phyloP scores from a whole-genome alignment of 2,888 invertebrate genomes.

The Napeogenes sylphis region DNA sequence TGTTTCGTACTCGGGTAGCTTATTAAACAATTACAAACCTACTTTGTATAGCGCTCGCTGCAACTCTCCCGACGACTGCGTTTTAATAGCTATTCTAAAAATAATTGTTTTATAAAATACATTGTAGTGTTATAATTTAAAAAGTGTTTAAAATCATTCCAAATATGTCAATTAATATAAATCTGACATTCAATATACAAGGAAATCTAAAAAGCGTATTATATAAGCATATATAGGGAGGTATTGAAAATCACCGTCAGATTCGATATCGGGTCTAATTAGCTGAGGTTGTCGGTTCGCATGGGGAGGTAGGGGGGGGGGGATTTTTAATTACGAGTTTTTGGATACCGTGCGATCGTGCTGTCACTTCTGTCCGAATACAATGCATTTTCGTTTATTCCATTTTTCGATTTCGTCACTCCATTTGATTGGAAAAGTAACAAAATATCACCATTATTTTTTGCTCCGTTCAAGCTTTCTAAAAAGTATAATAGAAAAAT shows the following conservation, averaged over 20 bases:
- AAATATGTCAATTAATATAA: neutral
- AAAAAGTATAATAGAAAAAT: no score
- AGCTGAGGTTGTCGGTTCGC: constrained; percentile 32
- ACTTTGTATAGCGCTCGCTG: no score
- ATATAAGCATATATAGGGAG: neutral
- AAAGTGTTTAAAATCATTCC: no score
- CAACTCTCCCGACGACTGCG: no score
- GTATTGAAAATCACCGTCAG: constrained; percentile 7
- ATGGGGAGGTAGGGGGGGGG: constrained; percentile 16
- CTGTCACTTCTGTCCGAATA: constrained; percentile 14
- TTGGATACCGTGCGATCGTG: constrained; percentile 17
- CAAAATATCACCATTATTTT: no score
- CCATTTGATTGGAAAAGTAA: neutral
- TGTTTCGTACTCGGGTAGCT: no score
- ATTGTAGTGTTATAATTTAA: no score
- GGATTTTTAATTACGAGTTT: constrained; percentile 34
- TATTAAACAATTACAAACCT: no score
- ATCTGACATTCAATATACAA: neutral
- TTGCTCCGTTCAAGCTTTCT: no score
- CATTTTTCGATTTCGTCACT: neutral
- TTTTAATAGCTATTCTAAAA: no score
- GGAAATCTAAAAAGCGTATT: neutral
- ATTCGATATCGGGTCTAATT: constrained; percentile 25
- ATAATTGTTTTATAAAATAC: no score
- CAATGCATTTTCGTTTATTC: constrained; percentile 14